Conservation (phyloP, 2,888 invertebrate genomes). For the Bursaphelenchus okinawaensis region DNA sequence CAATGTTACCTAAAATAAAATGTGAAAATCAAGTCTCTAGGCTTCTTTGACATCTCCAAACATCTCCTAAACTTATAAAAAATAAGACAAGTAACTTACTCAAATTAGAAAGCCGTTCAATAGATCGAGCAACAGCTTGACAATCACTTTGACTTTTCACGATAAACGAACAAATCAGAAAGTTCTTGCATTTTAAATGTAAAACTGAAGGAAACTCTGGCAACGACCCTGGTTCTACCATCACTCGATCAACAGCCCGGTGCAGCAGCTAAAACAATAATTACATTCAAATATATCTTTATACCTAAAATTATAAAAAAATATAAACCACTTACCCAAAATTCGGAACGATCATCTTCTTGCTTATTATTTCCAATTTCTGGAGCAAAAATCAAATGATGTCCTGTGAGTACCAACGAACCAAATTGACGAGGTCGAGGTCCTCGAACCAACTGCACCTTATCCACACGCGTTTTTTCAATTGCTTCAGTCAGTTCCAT, state of each 20-base stretch:
- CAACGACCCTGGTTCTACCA: constrained; percentile 37
- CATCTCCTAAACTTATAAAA: neutral
- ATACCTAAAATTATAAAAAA: neutral
- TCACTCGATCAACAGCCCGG: constrained; percentile 50
- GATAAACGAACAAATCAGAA: constrained; percentile 37
- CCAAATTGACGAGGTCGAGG: constrained; percentile 46
- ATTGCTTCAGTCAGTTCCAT: constrained; percentile 55
- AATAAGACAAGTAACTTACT: constrained; percentile 32
- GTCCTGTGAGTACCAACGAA: constrained; percentile 47
- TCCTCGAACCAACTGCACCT: constrained; percentile 47
- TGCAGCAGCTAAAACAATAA: constrained; percentile 44
- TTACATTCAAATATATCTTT: too few relatives aligned
- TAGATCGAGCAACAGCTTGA: constrained; percentile 42
- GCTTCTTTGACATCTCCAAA: neutral
- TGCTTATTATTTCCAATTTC: neutral
- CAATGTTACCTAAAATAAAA: constrained; percentile 66
- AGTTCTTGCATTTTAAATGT: constrained; percentile 50
- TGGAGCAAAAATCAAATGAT: constrained; percentile 54
- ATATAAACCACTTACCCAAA: constrained; percentile 34
- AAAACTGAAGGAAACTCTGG: constrained; percentile 4
- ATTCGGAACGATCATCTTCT: constrained; percentile 25
- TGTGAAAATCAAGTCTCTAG: neutral
- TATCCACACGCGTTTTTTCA: constrained; percentile 48
- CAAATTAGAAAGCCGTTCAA: constrained; percentile 51
- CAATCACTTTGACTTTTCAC: constrained; percentile 42